phyloP scores from a whole-genome alignment of 2,113 vertebrate genomes.

The Sturnira hondurensis region DNA sequence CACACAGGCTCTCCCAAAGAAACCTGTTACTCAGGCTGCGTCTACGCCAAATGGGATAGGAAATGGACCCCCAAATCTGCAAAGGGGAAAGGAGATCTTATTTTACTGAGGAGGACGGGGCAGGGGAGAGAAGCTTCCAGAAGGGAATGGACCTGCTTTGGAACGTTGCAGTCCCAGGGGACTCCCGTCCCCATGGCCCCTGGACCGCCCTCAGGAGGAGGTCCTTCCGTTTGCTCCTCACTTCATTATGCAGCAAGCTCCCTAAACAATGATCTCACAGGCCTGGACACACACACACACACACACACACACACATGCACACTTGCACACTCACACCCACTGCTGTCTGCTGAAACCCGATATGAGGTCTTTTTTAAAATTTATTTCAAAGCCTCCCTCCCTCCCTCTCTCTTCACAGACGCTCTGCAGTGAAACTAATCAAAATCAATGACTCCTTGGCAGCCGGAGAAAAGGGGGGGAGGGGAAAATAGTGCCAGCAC shows the following conservation, averaged over 20 bases:
- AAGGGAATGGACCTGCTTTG: background rate
- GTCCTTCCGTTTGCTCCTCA: background rate
- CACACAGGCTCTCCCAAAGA: background rate
- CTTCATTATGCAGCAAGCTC: constrained; percentile 57
- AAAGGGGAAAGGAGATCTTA: background rate
- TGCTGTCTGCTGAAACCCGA: constrained; percentile 78
- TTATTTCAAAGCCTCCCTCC: constrained; percentile 66
- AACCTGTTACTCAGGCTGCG: background rate
- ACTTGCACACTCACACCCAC: background rate
- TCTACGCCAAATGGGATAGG: background rate
- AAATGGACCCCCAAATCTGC: background rate
- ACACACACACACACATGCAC: constrained; percentile 5
- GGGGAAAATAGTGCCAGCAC: constrained; percentile 64
- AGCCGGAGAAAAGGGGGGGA: constrained; percentile 31
- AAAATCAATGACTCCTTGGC: constrained; percentile 73
- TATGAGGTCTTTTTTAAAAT: constrained; percentile 70
- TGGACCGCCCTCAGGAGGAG: background rate
- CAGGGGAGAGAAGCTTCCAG: background rate
- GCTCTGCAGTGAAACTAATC: constrained; percentile 70
- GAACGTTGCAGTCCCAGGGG: background rate
- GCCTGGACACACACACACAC: background rate
- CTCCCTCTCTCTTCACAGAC: constrained; percentile 46
- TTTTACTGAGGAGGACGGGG: background rate
- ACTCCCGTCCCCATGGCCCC: background rate
- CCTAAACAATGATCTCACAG: constrained; percentile 80